Conservation (phyloP, 2,888 invertebrate genomes). For the Mylabris sibirica region DNA sequence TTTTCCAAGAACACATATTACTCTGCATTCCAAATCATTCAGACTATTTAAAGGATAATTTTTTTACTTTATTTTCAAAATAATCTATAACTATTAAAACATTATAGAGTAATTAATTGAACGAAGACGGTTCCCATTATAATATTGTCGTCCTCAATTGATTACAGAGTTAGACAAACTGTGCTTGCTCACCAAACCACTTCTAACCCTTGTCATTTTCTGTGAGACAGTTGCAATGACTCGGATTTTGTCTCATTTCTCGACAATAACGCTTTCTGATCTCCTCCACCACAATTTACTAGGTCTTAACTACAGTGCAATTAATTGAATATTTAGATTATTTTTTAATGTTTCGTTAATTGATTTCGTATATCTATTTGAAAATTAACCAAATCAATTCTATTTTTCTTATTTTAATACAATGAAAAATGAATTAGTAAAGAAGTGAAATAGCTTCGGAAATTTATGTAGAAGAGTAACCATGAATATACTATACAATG, state of each 20-base stretch:
- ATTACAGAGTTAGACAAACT: constrained; percentile 43
- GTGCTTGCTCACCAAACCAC: constrained; percentile 29
- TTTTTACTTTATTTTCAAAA: not conserved
- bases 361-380: constrained; percentile 36
- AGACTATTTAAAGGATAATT: too few species aligned
- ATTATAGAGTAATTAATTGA: constrained; percentile 40
- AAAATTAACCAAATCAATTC: constrained; percentile 17
- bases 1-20: not conserved
- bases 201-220: constrained; percentile 40
- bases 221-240: constrained; percentile 33
- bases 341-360: constrained; percentile 47
- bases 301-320: constrained; percentile 44
- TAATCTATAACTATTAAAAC: constrained; percentile 19
- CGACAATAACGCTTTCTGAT: constrained; percentile 33
- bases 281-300: constrained; percentile 37
- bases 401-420: too few species aligned
- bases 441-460: too few species aligned
- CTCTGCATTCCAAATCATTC: too few species aligned
- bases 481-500: too few species aligned
- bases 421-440: too few species aligned
- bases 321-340: constrained; percentile 53
- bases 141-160: constrained; percentile 46
- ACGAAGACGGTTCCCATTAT: constrained; percentile 37
- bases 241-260: constrained; percentile 41
- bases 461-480: too few species aligned